phyloP scores from a whole-genome alignment of 2,888 invertebrate genomes.

The Alsophila aescularia region DNA sequence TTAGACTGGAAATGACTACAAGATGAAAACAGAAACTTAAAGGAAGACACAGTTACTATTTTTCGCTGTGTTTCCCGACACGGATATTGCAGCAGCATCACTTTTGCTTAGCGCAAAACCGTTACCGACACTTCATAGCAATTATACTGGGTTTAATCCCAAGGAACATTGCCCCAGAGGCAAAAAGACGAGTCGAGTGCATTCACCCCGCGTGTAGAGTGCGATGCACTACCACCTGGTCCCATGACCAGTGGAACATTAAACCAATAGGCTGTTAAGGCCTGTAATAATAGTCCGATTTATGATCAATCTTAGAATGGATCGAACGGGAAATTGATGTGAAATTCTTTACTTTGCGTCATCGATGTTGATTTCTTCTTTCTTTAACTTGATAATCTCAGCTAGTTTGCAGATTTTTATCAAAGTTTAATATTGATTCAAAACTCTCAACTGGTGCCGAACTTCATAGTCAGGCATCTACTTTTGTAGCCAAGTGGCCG shows the following conservation, averaged over 20 bases:
- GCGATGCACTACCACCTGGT: slow-evolving; percentile 65
- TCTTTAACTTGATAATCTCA: too few relatives aligned
- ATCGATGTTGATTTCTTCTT: too few relatives aligned
- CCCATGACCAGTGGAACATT: slow-evolving; percentile 47
- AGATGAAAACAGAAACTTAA: background rate
- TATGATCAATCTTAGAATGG: background rate
- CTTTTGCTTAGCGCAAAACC: slow-evolving; percentile 15
- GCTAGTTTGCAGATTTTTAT: too few relatives aligned
- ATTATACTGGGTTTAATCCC: slow-evolving; percentile 35
- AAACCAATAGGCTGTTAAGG: slow-evolving; percentile 37
- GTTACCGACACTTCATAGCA: slow-evolving; percentile 32
- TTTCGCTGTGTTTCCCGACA: background rate
- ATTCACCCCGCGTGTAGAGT: slow-evolving; percentile 55
- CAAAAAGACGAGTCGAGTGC: slow-evolving; percentile 55
- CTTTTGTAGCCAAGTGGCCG: background rate
- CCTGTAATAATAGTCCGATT: background rate
- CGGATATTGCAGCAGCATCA: background rate
- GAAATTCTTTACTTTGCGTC: too few relatives aligned
- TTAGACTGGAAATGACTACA: background rate
- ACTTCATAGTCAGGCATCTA: too few relatives aligned
- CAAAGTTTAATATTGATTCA: too few relatives aligned
- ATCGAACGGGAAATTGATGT: too few relatives aligned
- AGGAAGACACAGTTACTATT: background rate
- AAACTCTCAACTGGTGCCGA: too few relatives aligned
- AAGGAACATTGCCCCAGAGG: slow-evolving; percentile 48